Conservation (phyloP, 1,140 invertebrate species). For the Zelostemma sp. region DNA sequence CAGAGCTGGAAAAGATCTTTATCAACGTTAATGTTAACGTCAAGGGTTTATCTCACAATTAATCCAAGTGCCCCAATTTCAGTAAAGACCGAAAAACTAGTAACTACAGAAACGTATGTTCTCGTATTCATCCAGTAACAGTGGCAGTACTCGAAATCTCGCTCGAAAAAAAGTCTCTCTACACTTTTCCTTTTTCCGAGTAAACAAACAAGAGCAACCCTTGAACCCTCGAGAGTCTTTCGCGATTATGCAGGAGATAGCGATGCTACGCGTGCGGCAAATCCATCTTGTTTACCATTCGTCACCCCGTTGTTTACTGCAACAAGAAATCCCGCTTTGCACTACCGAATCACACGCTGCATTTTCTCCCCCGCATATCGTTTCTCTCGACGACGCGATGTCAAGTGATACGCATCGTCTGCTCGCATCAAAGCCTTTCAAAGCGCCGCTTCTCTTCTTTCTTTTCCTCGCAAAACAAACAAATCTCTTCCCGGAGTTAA, state of each 20-base stretch:
- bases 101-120: too few species aligned
- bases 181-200: slow-evolving; percentile 45
- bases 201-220: slow-evolving; percentile 59
- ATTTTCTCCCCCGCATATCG: slow-evolving; percentile 30
- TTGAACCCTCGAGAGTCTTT: slow-evolving; percentile 41
- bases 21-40: too few species aligned
- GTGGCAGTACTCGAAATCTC: slow-evolving; percentile 11
- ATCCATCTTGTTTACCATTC: slow-evolving; percentile 57
- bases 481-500: neutral
- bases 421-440: neutral
- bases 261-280: slow-evolving; percentile 27
- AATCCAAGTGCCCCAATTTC: too few species aligned
- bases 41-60: too few species aligned
- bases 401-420: slow-evolving; percentile 22
- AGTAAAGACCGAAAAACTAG: too few species aligned
- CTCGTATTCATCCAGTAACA: slow-evolving; percentile 28
- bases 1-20: too few species aligned
- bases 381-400: slow-evolving; percentile 14
- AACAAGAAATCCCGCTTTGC: slow-evolving; percentile 30
- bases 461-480: neutral
- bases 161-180: too few species aligned
- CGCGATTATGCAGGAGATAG: slow-evolving; percentile 40
- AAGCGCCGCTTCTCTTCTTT: neutral
- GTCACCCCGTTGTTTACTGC: slow-evolving; percentile 60
- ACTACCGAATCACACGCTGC: slow-evolving; percentile 37